Base-by-base conservation (phyloP, 2,113 vertebrate genomes). In the Cathartes aura region DNA sequence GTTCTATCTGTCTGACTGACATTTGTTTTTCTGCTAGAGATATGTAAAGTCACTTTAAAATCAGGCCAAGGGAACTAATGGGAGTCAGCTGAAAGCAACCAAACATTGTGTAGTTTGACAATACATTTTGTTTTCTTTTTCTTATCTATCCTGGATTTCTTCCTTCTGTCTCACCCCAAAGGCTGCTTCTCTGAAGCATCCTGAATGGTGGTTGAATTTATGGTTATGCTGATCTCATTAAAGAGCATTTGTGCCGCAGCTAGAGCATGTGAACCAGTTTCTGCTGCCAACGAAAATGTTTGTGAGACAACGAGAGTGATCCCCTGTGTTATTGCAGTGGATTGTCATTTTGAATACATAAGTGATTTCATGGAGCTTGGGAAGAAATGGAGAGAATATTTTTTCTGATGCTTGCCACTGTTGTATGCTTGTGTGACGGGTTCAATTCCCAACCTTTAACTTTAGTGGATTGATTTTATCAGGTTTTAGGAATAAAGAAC, bases 391-490 rank as follows among this genome's bases (percentile, higher is more conserved):
- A 58, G 9, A 13, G 20, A 84, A 60, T 75, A 8, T 22, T 66
- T 72, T 73, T 87, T 82, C 43, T 60, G 29, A 64, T 52, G 4
- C 24, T 56, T 90, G 34, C 11, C 19, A 32, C 27, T 42, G 11
- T n/a, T 36, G 4, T 23, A 18, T 60, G 12, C 11, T 53, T 73
- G 3, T 50, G 24, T 50, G 40, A 53, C 0, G 0, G 12, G 21
- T 59, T 85, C 32, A n/a, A 0, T 68, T 85, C 13, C 27, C 29
- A 70, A 0, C 3, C 15, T 80, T 66, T 40, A 63, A 45, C 4
- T 10, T 53, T 7, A 26, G 9, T 43, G 11, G 15, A 40, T 47
- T 59, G 17, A 55, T 76, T 68, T 80, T 53, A 56, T 52, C 40
- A 42, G 20, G 19, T 45, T 64, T 91, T 32, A 38, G 38, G 38